These are phyloP conservation scores for Semotilus atromaculatus DNA, from an alignment of 2,797 vertebrate species.

Conservation along the genomic window DNA sequence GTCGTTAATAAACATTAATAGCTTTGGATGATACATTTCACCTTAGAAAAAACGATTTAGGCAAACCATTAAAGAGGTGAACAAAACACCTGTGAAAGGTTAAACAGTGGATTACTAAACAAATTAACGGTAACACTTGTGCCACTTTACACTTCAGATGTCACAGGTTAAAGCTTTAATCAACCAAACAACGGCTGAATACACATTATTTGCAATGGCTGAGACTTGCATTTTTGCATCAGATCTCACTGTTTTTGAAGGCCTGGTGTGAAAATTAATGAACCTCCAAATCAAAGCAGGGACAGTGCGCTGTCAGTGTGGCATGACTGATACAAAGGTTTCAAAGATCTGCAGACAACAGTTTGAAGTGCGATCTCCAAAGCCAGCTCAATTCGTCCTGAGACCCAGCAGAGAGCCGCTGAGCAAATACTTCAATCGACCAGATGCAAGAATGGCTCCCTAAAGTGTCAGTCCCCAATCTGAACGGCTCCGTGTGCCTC, in stretches of 20 bases:
- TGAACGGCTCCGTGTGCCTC: conserved; percentile 41
- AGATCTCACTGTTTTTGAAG: conserved; percentile 49
- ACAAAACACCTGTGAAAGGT: background rate
- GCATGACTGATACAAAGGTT: conserved; percentile 62
- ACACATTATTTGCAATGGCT: conserved; percentile 62
- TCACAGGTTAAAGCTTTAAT: conserved; percentile 45
- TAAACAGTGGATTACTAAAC: background rate
- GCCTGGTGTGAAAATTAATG: conserved; percentile 66
- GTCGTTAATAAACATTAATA: background rate
- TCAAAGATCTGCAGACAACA: conserved; percentile 64
- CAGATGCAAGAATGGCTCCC: conserved; percentile 64
- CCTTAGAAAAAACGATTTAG: background rate
- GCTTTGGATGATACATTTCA: background rate
- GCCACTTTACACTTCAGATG: conserved; percentile 16
- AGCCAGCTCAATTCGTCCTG: conserved; percentile 65
- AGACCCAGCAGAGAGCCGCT: conserved; percentile 63
- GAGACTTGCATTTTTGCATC: conserved; percentile 1
- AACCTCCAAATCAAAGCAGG: conserved; percentile 56
- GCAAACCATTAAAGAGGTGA: background rate
- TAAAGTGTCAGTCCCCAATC: conserved; percentile 65
- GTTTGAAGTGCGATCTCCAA: conserved; percentile 71
- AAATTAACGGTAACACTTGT: conserved; percentile 36
- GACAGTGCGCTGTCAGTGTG: conserved; percentile 60
- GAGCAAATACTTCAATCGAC: conserved; percentile 73
- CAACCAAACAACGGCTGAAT: conserved; percentile 54